phyloP scores from a whole-genome alignment of 2,797 vertebrate genomes.

The Enteromius thamalakanensis region DNA sequence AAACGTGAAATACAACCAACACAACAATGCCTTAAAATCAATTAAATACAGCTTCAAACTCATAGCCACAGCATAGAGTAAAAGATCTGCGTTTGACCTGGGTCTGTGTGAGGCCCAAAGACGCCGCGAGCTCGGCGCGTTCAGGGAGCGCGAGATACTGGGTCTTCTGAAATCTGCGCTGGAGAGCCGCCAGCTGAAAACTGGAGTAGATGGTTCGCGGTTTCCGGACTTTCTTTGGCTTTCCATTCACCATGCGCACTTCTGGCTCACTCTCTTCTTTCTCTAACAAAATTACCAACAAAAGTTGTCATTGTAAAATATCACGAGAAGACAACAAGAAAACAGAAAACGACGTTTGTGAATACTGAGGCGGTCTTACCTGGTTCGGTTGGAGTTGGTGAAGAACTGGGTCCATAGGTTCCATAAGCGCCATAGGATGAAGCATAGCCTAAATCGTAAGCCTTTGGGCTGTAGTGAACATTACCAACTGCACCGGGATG shows the following conservation, averaged over 20 bases:
- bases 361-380: constrained; percentile 67
- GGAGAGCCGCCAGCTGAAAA: constrained; percentile 86
- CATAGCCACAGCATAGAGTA: background rate
- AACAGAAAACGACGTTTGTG: background rate
- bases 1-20: background rate
- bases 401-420: constrained; percentile 78
- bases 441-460: constrained; percentile 82
- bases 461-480: constrained; percentile 80
- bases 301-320: constrained; percentile 7
- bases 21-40: background rate
- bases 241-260: constrained; percentile 86
- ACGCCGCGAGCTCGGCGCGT: constrained; percentile 85
- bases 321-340: no score
- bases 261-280: constrained; percentile 87
- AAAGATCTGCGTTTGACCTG: constrained; percentile 73
- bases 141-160: constrained; percentile 87
- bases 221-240: constrained; percentile 88
- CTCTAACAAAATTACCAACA: constrained; percentile 67
- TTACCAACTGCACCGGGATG: constrained; percentile 73
- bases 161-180: constrained; percentile 86
- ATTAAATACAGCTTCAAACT: background rate
- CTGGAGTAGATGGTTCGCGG: constrained; percentile 89
- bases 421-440: constrained; percentile 81
- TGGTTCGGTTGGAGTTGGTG: constrained; percentile 81
- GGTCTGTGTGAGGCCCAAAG: constrained; percentile 86